phyloP scores from a whole-genome alignment of 2,113 vertebrate species.

The Sinocyclocheilus anophthalmus region DNA sequence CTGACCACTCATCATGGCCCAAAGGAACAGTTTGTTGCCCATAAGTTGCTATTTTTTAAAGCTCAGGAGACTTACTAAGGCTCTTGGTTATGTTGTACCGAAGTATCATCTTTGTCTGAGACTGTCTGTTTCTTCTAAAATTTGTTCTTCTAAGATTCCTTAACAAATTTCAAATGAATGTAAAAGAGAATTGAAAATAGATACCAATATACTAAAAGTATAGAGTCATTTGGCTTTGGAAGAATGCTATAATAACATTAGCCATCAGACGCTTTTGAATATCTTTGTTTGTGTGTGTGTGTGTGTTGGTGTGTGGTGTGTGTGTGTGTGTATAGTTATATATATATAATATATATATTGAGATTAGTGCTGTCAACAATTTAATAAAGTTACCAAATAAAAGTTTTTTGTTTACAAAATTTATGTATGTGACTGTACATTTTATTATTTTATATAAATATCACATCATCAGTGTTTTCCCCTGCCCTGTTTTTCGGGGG shows the following conservation, averaged over 20 bases:
- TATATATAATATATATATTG: too few species aligned
- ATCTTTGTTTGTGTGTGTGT: not conserved
- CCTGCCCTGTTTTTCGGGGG: too few species aligned
- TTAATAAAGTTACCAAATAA: too few species aligned
- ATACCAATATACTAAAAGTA: not conserved
- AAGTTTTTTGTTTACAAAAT: too few species aligned
- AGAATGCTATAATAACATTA: not conserved
- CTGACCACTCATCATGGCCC: too few species aligned
- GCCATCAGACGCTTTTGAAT: not conserved
- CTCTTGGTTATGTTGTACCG: not conserved
- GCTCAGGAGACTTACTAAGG: not conserved
- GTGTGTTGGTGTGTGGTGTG: too few species aligned
- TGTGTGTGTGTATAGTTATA: too few species aligned
- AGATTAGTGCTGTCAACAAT: too few species aligned
- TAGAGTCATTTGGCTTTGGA: not conserved
- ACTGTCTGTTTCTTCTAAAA: not conserved
- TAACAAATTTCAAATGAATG: too few species aligned
- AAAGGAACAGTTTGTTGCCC: not conserved
- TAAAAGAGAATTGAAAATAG: not conserved
- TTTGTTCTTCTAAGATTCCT: not conserved
- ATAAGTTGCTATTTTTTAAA: not conserved
- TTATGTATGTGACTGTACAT: too few species aligned
- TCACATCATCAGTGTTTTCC: too few species aligned
- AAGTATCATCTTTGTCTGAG: not conserved
- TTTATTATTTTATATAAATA: too few species aligned